These are phyloP conservation scores for Podabrus alpinus DNA, from an alignment of 2,888 invertebrate genomes.

Conservation along the genomic window DNA sequence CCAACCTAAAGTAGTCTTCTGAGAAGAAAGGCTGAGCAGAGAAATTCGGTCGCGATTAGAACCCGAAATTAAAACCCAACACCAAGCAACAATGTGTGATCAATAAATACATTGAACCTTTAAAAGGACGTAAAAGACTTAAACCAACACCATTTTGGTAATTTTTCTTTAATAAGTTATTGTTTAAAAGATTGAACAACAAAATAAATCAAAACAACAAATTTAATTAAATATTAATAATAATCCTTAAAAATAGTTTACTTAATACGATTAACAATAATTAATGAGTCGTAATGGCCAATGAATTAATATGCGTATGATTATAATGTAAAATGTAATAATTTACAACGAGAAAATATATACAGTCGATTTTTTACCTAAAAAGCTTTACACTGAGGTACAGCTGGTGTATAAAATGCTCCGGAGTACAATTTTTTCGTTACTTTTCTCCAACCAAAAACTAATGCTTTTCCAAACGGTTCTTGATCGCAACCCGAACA, in stretches of 20 bases:
- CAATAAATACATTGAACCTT: too few relatives aligned
- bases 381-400: conserved; percentile 68
- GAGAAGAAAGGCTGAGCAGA: too few relatives aligned
- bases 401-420: conserved; percentile 69
- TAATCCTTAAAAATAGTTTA: background rate
- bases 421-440: conserved; percentile 76
- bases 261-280: conserved; percentile 1
- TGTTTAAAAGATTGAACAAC: background rate
- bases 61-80: too few relatives aligned
- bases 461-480: conserved; percentile 79
- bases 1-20: too few relatives aligned
- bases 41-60: too few relatives aligned
- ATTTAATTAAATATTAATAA: conserved; percentile 12
- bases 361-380: conserved; percentile 46
- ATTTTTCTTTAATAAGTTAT: background rate
- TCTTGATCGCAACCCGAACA: conserved; percentile 77
- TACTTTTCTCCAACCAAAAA: conserved; percentile 76
- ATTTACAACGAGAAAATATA: conserved; percentile 3
- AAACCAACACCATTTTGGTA: background rate
- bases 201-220: conserved; percentile 1
- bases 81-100: too few relatives aligned
- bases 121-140: too few relatives aligned
- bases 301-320: background rate
- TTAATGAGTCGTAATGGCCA: conserved; percentile 5
- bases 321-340: background rate